phyloP scores from a whole-genome alignment of 2,888 invertebrate genomes.

The Actias luna region DNA sequence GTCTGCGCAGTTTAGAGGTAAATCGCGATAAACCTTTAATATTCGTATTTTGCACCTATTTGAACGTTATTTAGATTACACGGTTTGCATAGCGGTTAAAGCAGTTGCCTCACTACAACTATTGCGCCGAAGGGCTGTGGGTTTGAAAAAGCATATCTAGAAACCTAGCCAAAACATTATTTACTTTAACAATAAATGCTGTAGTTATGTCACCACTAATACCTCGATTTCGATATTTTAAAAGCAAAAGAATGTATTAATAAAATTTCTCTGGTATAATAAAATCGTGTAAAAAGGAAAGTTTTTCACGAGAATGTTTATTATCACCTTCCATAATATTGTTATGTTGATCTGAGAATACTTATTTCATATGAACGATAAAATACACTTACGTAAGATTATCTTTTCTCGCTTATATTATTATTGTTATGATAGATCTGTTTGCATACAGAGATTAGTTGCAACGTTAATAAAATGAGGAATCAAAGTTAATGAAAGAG shows the following conservation, averaged over 20 bases:
- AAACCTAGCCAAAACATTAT: background rate
- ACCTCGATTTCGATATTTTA: background rate
- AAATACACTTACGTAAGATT: background rate
- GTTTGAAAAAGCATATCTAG: background rate
- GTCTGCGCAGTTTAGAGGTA: background rate
- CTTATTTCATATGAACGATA: background rate
- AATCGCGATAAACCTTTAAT: background rate
- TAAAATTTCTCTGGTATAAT: conserved; percentile 1
- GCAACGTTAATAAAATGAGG: background rate
- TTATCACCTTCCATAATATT: conserved; percentile 1
- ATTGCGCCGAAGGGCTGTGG: too few species aligned
- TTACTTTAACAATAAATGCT: background rate
- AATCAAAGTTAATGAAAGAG: too few species aligned
- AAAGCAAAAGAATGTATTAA: background rate
- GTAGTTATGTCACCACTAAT: background rate
- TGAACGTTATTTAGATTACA: too few species aligned
- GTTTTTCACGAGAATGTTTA: conserved; percentile 3
- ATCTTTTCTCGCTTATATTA: background rate
- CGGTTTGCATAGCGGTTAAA: too few species aligned
- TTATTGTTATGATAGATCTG: background rate
- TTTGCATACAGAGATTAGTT: background rate
- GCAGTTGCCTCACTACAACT: too few species aligned
- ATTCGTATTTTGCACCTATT: background rate
- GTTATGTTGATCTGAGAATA: background rate
- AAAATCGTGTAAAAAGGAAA: conserved; percentile 5